Evolutionary conservation across 2,113 vertebrate genomes (phyloP).

Genomic region (Rhegmatorhina hoffmannsi): DNA sequence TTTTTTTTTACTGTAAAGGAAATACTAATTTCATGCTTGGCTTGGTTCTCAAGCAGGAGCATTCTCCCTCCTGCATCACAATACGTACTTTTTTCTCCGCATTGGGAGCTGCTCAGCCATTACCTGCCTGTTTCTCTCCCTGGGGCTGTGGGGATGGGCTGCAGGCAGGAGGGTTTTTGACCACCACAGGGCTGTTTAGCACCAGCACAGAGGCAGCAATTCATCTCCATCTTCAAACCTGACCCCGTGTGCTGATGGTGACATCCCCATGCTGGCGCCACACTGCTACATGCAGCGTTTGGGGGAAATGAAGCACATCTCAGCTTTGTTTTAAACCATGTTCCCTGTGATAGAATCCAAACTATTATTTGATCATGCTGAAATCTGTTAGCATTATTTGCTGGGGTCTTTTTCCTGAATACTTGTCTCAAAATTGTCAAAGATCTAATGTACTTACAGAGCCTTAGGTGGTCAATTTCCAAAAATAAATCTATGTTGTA

Average conservation of each 20-base stretch:
- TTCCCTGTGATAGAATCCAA: background rate
- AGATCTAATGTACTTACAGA: background rate
- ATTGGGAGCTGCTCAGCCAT: background rate
- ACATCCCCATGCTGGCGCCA: accelerated
- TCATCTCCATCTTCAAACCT: background rate
- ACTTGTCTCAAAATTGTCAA: background rate
- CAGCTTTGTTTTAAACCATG: background rate
- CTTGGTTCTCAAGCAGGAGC: background rate
- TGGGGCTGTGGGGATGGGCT: background rate
- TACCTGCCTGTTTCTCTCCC: background rate
- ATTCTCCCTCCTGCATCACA: background rate
- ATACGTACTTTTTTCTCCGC: background rate
- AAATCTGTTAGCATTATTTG: background rate
- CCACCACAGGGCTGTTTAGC: background rate
- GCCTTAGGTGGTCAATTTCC: background rate
- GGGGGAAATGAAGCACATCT: background rate
- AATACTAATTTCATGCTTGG: conserved; percentile 61
- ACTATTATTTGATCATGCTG: accelerated
- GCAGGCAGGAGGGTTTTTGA: background rate
- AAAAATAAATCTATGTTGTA: background rate
- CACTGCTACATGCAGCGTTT: accelerated
- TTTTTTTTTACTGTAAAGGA: background rate
- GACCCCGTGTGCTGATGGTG: accelerated
- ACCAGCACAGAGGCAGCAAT: background rate
- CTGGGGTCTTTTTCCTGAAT: background rate